Percentiles rank a stretch among this genome's conserved stretches.
These are phyloP conservation scores for Ailuropoda melanoleuca DNA, from an alignment of 2,113 vertebrate genomes.

Conservation along the genomic window DNA sequence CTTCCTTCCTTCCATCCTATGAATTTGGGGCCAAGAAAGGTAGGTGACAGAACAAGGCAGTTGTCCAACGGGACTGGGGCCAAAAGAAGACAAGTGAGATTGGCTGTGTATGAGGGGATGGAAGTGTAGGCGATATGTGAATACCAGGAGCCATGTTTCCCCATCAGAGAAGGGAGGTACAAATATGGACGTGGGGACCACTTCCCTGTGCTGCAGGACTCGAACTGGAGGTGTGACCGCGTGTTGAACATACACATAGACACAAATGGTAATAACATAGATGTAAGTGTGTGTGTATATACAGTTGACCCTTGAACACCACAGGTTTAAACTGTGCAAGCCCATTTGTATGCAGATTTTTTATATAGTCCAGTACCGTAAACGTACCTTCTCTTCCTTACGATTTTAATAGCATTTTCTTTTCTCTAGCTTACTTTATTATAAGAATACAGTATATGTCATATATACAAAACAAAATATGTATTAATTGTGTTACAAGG, in stretches of 20 bases:
- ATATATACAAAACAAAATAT: not conserved
- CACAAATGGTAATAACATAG: not conserved
- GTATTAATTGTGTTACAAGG: not conserved
- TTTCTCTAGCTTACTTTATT: not conserved
- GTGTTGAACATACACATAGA: not conserved
- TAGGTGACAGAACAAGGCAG: not conserved
- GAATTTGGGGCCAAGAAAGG: not conserved
- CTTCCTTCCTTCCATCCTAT: not conserved
- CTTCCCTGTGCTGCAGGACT: not conserved
- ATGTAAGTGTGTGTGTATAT: not conserved
- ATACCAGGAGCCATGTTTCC: not conserved
- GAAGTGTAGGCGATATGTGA: not conserved
- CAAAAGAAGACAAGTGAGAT: not conserved
- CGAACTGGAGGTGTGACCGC: not conserved
- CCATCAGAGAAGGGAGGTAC: not conserved
- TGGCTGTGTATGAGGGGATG: not conserved
- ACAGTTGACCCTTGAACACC: not conserved
- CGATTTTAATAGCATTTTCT: not conserved
- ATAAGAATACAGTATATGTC: not conserved
- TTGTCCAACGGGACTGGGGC: too few relatives aligned
- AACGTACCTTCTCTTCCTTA: not conserved
- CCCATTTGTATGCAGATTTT: not conserved
- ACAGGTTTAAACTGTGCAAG: not conserved
- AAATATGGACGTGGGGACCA: not conserved
- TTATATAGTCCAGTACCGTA: not conserved